Evolutionary conservation across 2,797 vertebrate species (phyloP), one percentile per base, ranked within the genome.

Genomic region (Lutra lutra): DNA sequence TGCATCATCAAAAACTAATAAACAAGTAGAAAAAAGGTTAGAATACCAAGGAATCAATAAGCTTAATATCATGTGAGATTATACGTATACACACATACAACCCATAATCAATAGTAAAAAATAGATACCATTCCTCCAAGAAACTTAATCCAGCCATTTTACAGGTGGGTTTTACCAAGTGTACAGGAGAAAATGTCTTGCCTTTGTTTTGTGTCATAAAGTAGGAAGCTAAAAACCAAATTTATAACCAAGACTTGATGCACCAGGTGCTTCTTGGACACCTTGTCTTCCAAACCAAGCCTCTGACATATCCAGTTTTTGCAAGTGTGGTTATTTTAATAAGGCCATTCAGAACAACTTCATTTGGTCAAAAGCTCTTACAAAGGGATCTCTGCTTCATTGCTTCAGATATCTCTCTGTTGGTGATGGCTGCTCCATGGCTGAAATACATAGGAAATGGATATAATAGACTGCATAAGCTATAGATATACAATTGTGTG

Each of bases 331-430:
- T 80, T 75, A 64, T 89, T 89, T 77, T 29, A 86, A 38, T 17
- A 75, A 32, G 32, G 12, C 27, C 68, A 66, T 82, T 70, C 43
- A 70, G 29, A 84, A n/a, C 14, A 29, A 62, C 62, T 94, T 86
- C 29, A 90, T 23, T 90, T 73, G 75, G 72, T 93, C 54, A 82
- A 32, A 95, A 86, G 40, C 58, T 89, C 56, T 78, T 87, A 83
- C 46, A 89, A 91, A 87, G 97, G 62, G 21, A 96, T 96, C 46
- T 54, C 91, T 98, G 18, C 60, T 95, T 92, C 0, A 66, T 29
- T 93, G 96, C 97, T 86, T 91, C 60, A 54, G 94, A 84, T 3
- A 97, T 72, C 11, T 98, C 97, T 0, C 32, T 86, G 77, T 51
- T 83, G 17, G 95, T 7, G 0, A 98, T 38, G 10, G 21, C 64